Base-by-base conservation (phyloP, 1,140 invertebrate species). In the Trypoxylus dichotomus region DNA sequence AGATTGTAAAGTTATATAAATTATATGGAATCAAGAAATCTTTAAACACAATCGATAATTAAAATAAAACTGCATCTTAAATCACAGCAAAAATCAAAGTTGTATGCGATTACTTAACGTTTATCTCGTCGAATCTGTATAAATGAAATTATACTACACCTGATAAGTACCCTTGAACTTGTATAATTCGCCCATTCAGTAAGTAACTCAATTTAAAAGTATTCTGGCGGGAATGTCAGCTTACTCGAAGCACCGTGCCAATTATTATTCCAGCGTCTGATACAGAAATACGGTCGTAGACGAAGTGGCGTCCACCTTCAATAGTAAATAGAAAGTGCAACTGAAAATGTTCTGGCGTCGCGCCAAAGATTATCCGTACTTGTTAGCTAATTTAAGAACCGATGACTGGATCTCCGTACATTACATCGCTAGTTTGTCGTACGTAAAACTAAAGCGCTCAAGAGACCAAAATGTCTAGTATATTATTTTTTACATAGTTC, bases 261-360 rank as follows among this genome's bases (percentile, higher is more conserved):
- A 68, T 68, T 68, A 13, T 27, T 68, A 68, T 27, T 29, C 24
- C 7, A 68, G 60, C 60, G 60, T 68, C 60, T 68, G 60, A 68
- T 68, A 68, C 60, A 68, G 60, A 68, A 68, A 68, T 68, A 68
- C 60, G 60, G 13, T 68, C 13, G 60, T 24, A 68, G 60, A 68
- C 60, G 60, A 29, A 24, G 60, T 68, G 24, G 27, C 60, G 27
- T 27, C 60, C 19, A 29, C 27, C 27, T 68, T 68, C 60, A 24
- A 29, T 29, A 24, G 60, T 54, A 54, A 10, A 29, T 68, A 68
- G 60, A 27, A 68, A 68, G 27, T 68, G 60, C 60, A 68, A 68
- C 24, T 29, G 60, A 13, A 68, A 68, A 29, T 29, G 60, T 27
- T 68, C 27, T 68, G 60, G 60, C 60, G 60, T 25, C 24, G 27